Base-by-base conservation (phyloP, 2,888 invertebrate species). In the Ypsolopha scabrella region DNA sequence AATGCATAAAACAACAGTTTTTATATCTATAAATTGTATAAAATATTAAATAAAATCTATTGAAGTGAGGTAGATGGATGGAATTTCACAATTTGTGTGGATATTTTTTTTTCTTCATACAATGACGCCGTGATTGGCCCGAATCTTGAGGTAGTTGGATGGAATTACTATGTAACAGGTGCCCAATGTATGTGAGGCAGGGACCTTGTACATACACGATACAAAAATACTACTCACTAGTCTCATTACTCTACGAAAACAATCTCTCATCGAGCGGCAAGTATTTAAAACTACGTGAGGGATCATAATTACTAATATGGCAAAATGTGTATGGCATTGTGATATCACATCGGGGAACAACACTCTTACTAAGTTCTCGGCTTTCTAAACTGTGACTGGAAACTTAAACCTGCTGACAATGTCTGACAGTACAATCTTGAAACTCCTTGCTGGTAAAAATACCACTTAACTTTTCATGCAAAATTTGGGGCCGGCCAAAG, bases 41-140 rank as follows among this genome's bases (percentile, higher is more conserved):
- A 86, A 86, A 86, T 85, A 86, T 85, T 83, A 86, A 86, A 85
- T 87, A 87, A 87, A 85, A 86, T 87, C 86, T 86, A 87, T 86
- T 86, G 86, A 88, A 88, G 87, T 90, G 90, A 90, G 90, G 90
- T 90, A 90, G 90, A 88, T 90, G 90, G 90, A 90, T 90, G 90
- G 90, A 90, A 90, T 90, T 83, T 88, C 86, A 86, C 82, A 83
- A 75, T 85, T 85, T 85, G 82, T 82, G 82, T 86, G 85, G 85
- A 85, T 83, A 79, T 78, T 68, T 69, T 68, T 70, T 71, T 68
- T 68, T 59, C 68, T 70, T 70, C 71, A 77, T 71, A 75, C 14
- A 41, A 80, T 74, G 74, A 71, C 67, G 86, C 83, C 81, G 78
- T 71, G 44, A 75, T 80, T 78, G 85, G 85, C 85, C 81, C 82